Base-by-base conservation (phyloP, 2,113 vertebrate species). In the Athene noctua region DNA sequence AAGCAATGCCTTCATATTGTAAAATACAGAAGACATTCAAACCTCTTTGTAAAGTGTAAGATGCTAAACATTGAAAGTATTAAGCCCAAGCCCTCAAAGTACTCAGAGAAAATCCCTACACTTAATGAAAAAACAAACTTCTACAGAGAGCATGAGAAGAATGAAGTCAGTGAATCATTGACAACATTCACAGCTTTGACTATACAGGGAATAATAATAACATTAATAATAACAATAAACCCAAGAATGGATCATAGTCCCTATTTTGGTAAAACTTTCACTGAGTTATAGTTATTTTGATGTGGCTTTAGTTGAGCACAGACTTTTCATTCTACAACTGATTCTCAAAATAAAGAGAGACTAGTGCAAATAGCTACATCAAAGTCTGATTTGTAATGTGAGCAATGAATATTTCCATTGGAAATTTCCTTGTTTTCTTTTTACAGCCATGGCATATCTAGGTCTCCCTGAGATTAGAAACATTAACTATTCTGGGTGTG, bases 361-460 rank as follows among this genome's bases (percentile, higher is more conserved):
- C 36, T 30, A 90, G 26, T 11, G 49, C 65, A 86, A 82, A 94
- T 29, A 96, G 49, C 71, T 80, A 77, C 78, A 94, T 96, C 83
- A 91, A 95, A 94, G 79, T 29, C 78, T 90, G 86, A 82, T 65
- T 78, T 91, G 75, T 75, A 55, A 65, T 5, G 80, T 47, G 91
- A 86, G 88, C 83, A 95, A 92, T 90, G 49, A 94, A 90, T 96
- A 95, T 93, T 93, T 91, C 91, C 9, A 9, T 90, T 92, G 59
- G 92, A 95, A 97, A 94, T 92, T 59, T 62, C 90, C 80, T 88
- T 90, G 80, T 87, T 95, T 95, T 89, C 81, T 87, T 94, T 94
- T 59, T 47, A 81, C 68, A 90, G 68, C 62, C 46, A 42, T 93
- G 91, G 73, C 96, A 95, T 96, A 97, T 97, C 93, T 90, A 92